Percentiles rank a stretch among this genome's conserved stretches.
phyloP scores from a whole-genome alignment of 1,140 invertebrate genomes.

The Trichonephila clavipes region DNA sequence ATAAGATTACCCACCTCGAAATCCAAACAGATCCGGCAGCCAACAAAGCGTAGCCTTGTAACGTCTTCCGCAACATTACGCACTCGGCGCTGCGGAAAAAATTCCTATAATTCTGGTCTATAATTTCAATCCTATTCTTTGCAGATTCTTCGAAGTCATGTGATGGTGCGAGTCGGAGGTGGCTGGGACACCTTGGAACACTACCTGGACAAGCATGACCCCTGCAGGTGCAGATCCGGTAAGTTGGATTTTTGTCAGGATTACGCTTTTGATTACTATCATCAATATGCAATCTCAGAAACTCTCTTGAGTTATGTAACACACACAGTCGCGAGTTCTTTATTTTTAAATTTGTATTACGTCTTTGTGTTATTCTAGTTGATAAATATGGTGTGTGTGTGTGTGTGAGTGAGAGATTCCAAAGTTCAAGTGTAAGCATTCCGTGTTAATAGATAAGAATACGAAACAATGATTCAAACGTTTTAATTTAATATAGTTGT shows the following conservation, averaged over 20 bases:
- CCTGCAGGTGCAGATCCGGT: slow-evolving; percentile 91
- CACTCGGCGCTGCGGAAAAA: background rate
- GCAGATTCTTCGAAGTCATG: slow-evolving; percentile 96
- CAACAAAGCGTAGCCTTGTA: background rate
- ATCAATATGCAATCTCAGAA: background rate
- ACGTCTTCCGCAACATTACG: slow-evolving; percentile 24
- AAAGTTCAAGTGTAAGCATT: too few species aligned
- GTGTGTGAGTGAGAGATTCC: too few species aligned
- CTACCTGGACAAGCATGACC: slow-evolving; percentile 97
- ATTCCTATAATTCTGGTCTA: background rate
- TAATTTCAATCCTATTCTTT: background rate
- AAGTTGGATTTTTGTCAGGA: slow-evolving; percentile 77
- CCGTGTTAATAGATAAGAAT: too few species aligned
- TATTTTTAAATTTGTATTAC: too few species aligned
- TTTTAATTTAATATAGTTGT: too few species aligned
- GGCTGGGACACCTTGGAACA: slow-evolving; percentile 98
- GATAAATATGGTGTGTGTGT: too few species aligned
- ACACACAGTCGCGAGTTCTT: background rate
- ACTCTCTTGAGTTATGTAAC: background rate
- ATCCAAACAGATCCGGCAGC: background rate
- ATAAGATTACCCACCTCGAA: background rate
- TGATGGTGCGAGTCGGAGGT: slow-evolving; percentile 98
- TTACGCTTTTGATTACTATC: background rate
- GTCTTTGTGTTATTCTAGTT: too few species aligned
- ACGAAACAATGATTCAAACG: too few species aligned